Conservation (phyloP, 2,113 vertebrate genomes). For the Cathartes aura region DNA sequence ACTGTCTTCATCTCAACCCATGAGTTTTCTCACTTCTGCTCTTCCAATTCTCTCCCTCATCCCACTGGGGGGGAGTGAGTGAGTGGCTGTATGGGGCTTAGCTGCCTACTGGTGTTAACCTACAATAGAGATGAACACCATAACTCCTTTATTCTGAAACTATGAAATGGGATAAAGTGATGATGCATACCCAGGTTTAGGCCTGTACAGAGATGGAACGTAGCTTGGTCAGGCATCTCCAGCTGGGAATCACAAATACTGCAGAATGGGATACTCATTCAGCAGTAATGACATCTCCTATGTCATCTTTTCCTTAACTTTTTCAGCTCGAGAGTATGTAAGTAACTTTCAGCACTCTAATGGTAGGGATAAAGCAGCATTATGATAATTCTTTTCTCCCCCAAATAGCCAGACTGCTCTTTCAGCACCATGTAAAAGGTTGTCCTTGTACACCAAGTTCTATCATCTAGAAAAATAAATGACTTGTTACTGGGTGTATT, state of each 20-base stretch:
- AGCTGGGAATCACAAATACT: background rate
- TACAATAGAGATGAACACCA: background rate
- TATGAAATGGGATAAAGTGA: background rate
- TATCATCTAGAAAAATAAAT: background rate
- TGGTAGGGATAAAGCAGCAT: background rate
- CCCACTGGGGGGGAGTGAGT: accelerated
- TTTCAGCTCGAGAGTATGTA: background rate
- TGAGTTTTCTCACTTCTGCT: background rate
- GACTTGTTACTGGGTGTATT: background rate
- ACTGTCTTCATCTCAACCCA: background rate
- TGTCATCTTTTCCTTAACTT: background rate
- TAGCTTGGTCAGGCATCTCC: background rate
- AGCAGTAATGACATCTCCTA: background rate
- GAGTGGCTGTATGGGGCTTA: background rate
- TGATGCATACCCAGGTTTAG: background rate
- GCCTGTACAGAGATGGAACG: background rate
- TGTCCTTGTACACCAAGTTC: background rate
- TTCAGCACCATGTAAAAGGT: background rate
- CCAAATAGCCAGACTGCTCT: background rate
- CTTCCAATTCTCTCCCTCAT: background rate
- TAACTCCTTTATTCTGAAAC: background rate
- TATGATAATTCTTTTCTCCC: too few relatives aligned
- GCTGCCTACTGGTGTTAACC: background rate
- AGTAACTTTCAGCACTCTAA: background rate
- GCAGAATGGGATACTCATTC: background rate